phyloP scores from a whole-genome alignment of 1,140 invertebrate genomes.

The Telenomus remus region DNA sequence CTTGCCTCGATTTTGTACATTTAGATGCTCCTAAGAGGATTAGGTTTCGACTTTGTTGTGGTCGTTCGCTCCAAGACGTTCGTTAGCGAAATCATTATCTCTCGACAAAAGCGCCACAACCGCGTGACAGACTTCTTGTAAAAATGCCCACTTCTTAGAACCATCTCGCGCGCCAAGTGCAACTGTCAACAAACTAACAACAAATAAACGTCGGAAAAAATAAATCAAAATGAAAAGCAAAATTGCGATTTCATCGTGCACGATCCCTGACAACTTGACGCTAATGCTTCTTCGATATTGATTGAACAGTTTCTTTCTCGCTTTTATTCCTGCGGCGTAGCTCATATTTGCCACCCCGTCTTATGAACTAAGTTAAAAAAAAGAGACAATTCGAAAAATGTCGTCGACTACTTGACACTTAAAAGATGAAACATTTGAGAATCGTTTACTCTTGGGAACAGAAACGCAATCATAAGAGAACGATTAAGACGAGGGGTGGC shows the following conservation, averaged over 20 bases:
- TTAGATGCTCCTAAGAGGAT: conserved; percentile 63
- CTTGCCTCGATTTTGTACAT: conserved; percentile 34
- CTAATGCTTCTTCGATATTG: conserved; percentile 65
- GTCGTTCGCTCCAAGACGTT: conserved; percentile 67
- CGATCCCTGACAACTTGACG: conserved; percentile 25
- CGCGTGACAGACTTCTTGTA: conserved; percentile 32
- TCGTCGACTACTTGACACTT: no score
- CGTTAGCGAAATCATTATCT: conserved; percentile 68
- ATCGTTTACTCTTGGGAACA: conserved; percentile 46
- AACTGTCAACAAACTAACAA: no score
- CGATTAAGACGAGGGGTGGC: conserved; percentile 44
- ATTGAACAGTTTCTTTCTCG: conserved; percentile 50
- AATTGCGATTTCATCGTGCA: conserved; percentile 55
- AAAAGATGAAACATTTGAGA: neutral
- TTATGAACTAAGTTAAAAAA: no score
- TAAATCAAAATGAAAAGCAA: conserved; percentile 44
- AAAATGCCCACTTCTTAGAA: conserved; percentile 21
- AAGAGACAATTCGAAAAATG: no score
- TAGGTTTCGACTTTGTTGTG: conserved; percentile 71
- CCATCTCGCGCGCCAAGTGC: no score
- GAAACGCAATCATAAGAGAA: conserved; percentile 51
- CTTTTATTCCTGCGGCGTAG: conserved; percentile 21
- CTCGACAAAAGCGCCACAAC: conserved; percentile 52
- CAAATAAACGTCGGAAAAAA: no score
- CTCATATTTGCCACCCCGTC: neutral